Evolutionary conservation across 2,113 vertebrate genomes (phyloP).

Genomic region (Brienomyrus longianalis): DNA sequence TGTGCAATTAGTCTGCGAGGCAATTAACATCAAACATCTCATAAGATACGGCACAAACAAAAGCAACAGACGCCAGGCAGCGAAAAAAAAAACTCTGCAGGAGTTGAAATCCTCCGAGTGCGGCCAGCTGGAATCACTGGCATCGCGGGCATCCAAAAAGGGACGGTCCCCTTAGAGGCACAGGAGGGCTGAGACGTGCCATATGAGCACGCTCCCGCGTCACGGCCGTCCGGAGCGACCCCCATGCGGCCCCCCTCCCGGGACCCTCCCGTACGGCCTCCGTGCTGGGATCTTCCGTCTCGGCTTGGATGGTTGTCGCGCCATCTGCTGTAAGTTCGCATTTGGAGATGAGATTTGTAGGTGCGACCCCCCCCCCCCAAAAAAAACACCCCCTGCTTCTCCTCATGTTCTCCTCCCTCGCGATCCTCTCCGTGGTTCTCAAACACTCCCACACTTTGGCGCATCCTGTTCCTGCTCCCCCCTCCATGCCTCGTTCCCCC

Average conservation of each 20-base stretch:
- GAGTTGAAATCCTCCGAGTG: not conserved
- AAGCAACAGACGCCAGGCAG: not conserved
- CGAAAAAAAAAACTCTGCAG: not conserved
- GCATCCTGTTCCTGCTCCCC: not conserved
- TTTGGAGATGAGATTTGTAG: not conserved
- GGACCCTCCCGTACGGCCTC: not conserved
- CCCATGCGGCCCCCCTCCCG: not conserved
- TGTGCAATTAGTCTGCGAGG: constrained; percentile 1
- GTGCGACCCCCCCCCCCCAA: not conserved
- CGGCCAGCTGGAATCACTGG: not conserved
- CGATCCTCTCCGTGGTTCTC: not conserved
- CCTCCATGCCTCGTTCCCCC: not conserved
- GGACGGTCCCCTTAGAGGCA: not conserved
- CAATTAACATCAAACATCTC: not conserved
- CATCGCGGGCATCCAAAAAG: not conserved
- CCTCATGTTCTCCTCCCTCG: not conserved
- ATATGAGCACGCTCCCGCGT: not conserved
- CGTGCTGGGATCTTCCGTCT: not conserved
- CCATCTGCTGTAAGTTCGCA: constrained; percentile 6
- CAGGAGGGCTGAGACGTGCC: not conserved
- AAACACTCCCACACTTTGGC: not conserved
- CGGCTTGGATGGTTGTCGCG: not conserved
- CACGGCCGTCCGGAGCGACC: not conserved
- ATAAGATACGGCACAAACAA: not conserved
- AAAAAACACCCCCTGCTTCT: not conserved